A percentile compares a stretch with the other conserved stretches of the same genome.
Evolutionary conservation across 2,797 vertebrate species (phyloP).

Genomic region (Anguilla marmorata): DNA sequence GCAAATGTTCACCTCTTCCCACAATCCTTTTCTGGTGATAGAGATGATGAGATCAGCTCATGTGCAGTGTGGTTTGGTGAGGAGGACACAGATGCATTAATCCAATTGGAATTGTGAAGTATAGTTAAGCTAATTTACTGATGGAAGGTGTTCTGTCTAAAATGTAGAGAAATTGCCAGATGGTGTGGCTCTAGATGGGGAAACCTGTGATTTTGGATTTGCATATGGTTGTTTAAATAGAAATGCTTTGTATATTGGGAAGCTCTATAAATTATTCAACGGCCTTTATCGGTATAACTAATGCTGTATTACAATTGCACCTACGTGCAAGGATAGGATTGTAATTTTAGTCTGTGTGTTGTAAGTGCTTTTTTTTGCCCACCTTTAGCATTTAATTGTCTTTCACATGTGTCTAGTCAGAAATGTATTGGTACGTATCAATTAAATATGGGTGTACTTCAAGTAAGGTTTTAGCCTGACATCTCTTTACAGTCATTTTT

Average conservation of each 20-base stretch:
- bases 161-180: background rate
- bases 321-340: background rate
- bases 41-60: conserved; percentile 14
- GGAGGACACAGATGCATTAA: background rate
- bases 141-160: background rate
- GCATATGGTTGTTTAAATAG: background rate
- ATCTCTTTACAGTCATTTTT: too few relatives aligned
- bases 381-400: background rate
- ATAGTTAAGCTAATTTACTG: background rate
- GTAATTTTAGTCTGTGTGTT: background rate
- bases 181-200: background rate
- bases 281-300: too few relatives aligned
- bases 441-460: background rate
- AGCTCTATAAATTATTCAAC: too few relatives aligned
- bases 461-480: background rate
- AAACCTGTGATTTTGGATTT: background rate
- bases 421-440: background rate
- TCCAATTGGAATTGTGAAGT: background rate
- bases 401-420: background rate
- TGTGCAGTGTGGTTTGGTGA: background rate
- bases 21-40: background rate
- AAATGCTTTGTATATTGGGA: too few relatives aligned
- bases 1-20: conserved; percentile 13
- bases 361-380: background rate
- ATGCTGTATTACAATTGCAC: background rate